A percentile compares a stretch with the other conserved stretches of the same genome.
These are phyloP conservation scores for Anorthoa munda DNA, from an alignment of 2,888 invertebrate species.

Conservation along the genomic window DNA sequence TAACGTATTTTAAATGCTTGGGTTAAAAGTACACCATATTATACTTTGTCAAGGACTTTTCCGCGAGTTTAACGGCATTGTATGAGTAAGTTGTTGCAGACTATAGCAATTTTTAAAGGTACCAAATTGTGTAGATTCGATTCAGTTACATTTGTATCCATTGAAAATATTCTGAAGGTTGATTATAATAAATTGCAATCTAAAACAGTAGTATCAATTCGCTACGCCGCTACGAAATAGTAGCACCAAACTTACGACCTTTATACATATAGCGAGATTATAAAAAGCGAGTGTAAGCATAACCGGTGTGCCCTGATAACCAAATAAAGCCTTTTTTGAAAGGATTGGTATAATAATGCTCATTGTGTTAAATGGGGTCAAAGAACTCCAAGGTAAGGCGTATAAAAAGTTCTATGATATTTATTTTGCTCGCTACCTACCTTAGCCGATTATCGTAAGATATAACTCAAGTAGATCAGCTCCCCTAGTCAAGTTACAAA, in stretches of 20 bases:
- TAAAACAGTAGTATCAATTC: background rate
- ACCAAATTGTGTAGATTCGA: background rate
- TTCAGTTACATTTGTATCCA: no score
- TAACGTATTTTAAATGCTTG: background rate
- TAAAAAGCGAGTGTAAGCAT: conserved; percentile 40
- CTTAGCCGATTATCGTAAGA: no score
- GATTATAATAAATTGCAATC: background rate
- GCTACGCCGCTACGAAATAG: conserved; percentile 28
- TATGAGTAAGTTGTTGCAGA: background rate
- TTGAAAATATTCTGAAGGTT: background rate
- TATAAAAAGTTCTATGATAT: background rate
- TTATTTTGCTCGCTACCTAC: background rate
- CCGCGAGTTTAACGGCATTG: background rate
- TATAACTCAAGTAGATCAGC: no score
- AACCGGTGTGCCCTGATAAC: conserved; percentile 46
- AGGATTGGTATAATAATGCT: conserved; percentile 3
- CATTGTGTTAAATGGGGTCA: conserved; percentile 21
- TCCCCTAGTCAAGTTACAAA: no score
- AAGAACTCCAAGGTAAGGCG: background rate
- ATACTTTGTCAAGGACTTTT: no score
- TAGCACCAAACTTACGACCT: conserved; percentile 7
- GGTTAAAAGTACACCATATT: no score
- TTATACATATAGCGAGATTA: conserved; percentile 40
- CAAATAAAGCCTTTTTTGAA: conserved; percentile 46
- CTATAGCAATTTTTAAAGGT: background rate